Percentiles rank a stretch among this genome's conserved stretches.
phyloP scores from a whole-genome alignment of 2,888 invertebrate genomes.

The Sarcophaga caerulescens region DNA sequence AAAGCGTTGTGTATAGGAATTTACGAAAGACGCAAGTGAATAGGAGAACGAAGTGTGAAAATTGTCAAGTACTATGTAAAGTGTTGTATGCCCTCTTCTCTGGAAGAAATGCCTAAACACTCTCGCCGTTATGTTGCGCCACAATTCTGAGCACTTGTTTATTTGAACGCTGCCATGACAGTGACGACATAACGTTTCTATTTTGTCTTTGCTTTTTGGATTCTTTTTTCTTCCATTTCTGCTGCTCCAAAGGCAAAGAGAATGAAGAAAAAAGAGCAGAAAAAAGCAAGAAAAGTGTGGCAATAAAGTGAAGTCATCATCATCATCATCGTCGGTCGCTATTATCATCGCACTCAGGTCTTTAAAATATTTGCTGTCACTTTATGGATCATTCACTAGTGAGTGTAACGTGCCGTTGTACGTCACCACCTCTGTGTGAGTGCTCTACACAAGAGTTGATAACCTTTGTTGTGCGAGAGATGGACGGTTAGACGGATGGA shows the following conservation, averaged over 20 bases:
- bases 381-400: slow-evolving; percentile 8
- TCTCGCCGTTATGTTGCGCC: background rate
- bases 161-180: slow-evolving; percentile 76
- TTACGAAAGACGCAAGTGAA: background rate
- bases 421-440: background rate
- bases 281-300: background rate
- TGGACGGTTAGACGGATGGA: background rate
- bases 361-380: slow-evolving; percentile 14
- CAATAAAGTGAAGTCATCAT: slow-evolving; percentile 3
- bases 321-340: background rate
- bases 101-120: background rate
- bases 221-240: background rate
- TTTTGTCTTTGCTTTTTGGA: background rate
- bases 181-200: slow-evolving; percentile 69
- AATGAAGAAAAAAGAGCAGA: background rate
- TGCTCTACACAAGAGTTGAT: slow-evolving; percentile 42
- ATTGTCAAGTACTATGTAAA: slow-evolving; percentile 36
- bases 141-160: slow-evolving; percentile 78
- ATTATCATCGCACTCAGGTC: slow-evolving; percentile 14
- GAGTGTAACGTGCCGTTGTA: slow-evolving; percentile 13
- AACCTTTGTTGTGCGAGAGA: slow-evolving; percentile 16
- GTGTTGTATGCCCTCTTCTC: background rate
- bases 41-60: slow-evolving; percentile 41
- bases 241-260: background rate
- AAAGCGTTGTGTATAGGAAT: background rate